Evolutionary conservation across 1,140 invertebrate genomes (phyloP).

Genomic region (Ceratitis capitata): DNA sequence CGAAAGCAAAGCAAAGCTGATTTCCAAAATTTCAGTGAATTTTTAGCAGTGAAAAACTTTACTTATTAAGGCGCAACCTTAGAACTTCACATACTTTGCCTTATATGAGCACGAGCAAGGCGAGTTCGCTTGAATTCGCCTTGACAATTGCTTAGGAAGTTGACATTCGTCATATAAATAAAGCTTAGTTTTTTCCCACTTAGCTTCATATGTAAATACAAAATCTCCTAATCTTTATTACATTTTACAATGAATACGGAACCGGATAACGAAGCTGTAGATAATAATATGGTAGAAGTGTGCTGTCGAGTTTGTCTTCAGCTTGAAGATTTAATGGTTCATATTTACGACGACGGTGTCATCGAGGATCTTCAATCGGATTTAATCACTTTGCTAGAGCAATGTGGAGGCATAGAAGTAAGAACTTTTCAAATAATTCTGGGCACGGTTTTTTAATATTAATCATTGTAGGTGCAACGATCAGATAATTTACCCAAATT

Average conservation of each 20-base stretch:
- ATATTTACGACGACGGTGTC: background rate
- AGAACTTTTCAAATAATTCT: background rate
- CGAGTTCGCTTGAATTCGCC: too few species aligned
- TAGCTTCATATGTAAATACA: background rate
- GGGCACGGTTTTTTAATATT: background rate
- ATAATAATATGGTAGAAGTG: background rate
- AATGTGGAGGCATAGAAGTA: background rate
- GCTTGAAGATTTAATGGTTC: conserved; percentile 4
- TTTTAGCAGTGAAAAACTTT: too few species aligned
- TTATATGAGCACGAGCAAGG: too few species aligned
- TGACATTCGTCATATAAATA: too few species aligned
- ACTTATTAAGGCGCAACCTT: too few species aligned
- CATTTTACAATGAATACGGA: background rate
- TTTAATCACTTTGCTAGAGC: background rate
- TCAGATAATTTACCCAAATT: background rate
- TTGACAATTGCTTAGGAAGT: too few species aligned
- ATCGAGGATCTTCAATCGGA: conserved; percentile 10
- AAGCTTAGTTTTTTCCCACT: background rate
- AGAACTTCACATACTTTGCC: too few species aligned
- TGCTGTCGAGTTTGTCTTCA: conserved; percentile 17
- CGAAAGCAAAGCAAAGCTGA: too few species aligned
- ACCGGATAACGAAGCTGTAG: background rate
- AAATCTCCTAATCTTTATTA: background rate
- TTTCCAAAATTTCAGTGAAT: too few species aligned
- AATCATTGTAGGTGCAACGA: background rate